phyloP scores from a whole-genome alignment of 2,888 invertebrate species.

The Caenorhabditis japonica region DNA sequence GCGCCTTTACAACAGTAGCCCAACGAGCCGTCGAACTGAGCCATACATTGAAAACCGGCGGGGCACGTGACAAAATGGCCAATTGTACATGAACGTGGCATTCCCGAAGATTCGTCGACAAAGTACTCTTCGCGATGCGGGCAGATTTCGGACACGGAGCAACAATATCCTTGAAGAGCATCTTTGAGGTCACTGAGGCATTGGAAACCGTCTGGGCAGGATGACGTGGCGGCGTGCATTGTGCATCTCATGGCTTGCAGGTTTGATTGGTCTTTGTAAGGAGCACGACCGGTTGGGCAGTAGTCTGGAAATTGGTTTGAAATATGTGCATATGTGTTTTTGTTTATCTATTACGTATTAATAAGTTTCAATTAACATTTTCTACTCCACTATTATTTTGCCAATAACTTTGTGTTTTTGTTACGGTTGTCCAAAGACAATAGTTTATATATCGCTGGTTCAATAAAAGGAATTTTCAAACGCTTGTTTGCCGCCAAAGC shows the following conservation, averaged over 20 bases:
- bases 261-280: slow-evolving; percentile 63
- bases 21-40: slow-evolving; percentile 56
- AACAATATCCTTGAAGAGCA: slow-evolving; percentile 69
- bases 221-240: slow-evolving; percentile 64
- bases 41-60: slow-evolving; percentile 64
- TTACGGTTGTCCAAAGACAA: no score
- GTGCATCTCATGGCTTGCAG: slow-evolving; percentile 66
- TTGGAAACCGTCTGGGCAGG: slow-evolving; percentile 67
- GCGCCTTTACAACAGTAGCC: slow-evolving; percentile 66
- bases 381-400: no score
- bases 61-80: slow-evolving; percentile 69
- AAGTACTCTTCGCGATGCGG: slow-evolving; percentile 68
- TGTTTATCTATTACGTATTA: no score
- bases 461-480: no score
- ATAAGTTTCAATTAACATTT: no score
- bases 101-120: slow-evolving; percentile 64
- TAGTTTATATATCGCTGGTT: no score
- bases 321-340: no score
- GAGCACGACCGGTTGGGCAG: slow-evolving; percentile 66
- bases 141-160: slow-evolving; percentile 67
- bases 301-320: slow-evolving; percentile 60
- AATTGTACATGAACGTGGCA: slow-evolving; percentile 67
- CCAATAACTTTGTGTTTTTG: no score
- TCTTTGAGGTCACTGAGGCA: slow-evolving; percentile 65
- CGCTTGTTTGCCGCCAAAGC: no score